Base-by-base conservation (phyloP, 37 sponge, comb jelly and placozoan species). In the Amphimedon queenslandica region DNA sequence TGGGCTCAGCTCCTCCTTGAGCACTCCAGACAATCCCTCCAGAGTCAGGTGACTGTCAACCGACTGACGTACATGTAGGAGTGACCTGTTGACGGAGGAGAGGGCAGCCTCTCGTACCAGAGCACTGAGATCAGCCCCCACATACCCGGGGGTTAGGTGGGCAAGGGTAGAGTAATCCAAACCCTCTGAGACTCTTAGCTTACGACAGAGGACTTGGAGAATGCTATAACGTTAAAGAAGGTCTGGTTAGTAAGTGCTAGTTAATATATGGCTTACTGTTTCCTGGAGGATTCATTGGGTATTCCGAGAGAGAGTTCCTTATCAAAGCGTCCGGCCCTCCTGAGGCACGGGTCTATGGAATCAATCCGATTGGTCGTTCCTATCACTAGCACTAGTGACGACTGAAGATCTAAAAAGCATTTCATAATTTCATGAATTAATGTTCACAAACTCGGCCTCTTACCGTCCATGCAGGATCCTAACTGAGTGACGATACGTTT, bases 321-420 rank as follows among this genome's bases (percentile, higher is more conserved):
- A 71, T 98, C 99, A 78, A 98, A 91, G 30, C 99, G 66, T 6
- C 99, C 99, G 3, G 99, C 82, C 37, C 99, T 88, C 21, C 99
- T 66, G 25, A 98, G 73, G 21, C 95, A 82, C 25, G 95, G 93
- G 69, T 98, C 99, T 4, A 98, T 67, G 2, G 89, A 39, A 67
- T 92, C 93, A 0, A 83, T 82, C 3, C 87, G 64, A 40, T 84
- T 98, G 30, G 99, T 98, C 13, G 99, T 95, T 37, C 89, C 96
- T 34, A 95, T 88, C 20, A 95, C 92, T 24, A 94, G 63, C 18
- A 94, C 95, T 27, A 73, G 77, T 1, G 63, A 20, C 18, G 33
- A 32, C 1, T 34, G 35, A 31, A 27, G 34, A 55, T 58, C 4
- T 34, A 36, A 58, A 47, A 40, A 55, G 2, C 79, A 74, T 33